phyloP scores from a whole-genome alignment of 2,113 vertebrate species.

The Pelvicachromis taeniatus region DNA sequence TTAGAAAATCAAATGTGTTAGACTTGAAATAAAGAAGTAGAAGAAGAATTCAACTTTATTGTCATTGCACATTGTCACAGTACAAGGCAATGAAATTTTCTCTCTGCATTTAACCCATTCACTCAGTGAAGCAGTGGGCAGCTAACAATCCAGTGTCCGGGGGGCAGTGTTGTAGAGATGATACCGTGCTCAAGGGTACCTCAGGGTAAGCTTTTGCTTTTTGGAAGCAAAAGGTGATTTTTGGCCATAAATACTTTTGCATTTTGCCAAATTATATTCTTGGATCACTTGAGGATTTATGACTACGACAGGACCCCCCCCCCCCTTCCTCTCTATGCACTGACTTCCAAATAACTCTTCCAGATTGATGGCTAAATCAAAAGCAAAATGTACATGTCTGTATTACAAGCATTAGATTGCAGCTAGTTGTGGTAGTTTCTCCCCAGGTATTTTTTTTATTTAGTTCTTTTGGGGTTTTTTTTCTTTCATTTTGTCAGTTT shows the following conservation, averaged over 20 bases:
- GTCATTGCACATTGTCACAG: no score
- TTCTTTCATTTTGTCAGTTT: no score
- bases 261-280: background rate
- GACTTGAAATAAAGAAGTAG: background rate
- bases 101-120: no score
- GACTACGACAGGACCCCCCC: background rate
- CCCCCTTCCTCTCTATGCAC: background rate
- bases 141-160: no score
- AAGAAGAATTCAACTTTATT: no score
- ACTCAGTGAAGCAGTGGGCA: no score
- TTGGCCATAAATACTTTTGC: fast-evolving
- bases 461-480: no score
- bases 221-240: background rate
- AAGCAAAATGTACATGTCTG: background rate
- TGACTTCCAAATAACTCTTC: background rate
- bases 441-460: background rate
- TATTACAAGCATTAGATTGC: background rate
- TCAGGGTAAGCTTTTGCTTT: no score
- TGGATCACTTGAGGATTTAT: background rate
- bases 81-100: no score
- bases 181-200: no score
- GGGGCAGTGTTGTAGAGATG: no score
- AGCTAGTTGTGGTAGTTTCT: fast-evolving
- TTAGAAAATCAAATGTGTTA: fast-evolving
- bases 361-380: background rate